Percentiles rank a stretch among this genome's conserved stretches.
These are phyloP conservation scores for Cyaniris semiargus DNA, from an alignment of 2,888 invertebrate genomes.

Conservation along the genomic window DNA sequence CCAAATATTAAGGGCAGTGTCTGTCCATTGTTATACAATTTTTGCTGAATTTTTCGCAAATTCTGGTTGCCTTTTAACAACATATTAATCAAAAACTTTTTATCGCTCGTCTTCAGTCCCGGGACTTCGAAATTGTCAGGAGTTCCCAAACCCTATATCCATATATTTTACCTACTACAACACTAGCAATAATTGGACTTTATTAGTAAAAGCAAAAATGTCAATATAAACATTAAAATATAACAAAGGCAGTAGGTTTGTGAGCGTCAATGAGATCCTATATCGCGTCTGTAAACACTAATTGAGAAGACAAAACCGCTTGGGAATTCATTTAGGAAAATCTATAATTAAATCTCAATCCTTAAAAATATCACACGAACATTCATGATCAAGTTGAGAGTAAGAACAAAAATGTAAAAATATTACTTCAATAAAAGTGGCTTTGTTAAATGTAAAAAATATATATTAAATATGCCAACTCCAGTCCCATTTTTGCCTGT, in stretches of 20 bases:
- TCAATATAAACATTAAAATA: conserved; percentile 25
- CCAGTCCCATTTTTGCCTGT: conserved; percentile 3
- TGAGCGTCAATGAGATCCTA: conserved; percentile 13
- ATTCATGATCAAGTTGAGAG: conserved; percentile 21
- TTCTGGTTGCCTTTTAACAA: no score
- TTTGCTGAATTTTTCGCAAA: no score
- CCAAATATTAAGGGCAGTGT: no score
- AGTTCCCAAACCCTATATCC: conserved; percentile 21
- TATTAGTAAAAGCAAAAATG: conserved; percentile 38
- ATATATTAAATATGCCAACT: conserved; percentile 18
- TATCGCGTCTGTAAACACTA: not conserved
- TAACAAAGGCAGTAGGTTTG: conserved; percentile 18
- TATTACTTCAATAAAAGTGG: conserved; percentile 24
- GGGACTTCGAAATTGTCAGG: not conserved
- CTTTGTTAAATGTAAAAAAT: not conserved
- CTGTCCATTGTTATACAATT: no score
- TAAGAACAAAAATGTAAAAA: not conserved
- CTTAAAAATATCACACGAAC: not conserved
- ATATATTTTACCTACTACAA: conserved; percentile 28
- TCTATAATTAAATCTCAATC: not conserved
- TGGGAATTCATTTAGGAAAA: not conserved
- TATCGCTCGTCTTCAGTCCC: not conserved
- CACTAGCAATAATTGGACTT: conserved; percentile 41
- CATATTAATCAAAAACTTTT: no score
- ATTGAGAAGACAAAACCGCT: not conserved